Base-by-base conservation (phyloP, 2,888 invertebrate species). In the Axea sp. region DNA sequence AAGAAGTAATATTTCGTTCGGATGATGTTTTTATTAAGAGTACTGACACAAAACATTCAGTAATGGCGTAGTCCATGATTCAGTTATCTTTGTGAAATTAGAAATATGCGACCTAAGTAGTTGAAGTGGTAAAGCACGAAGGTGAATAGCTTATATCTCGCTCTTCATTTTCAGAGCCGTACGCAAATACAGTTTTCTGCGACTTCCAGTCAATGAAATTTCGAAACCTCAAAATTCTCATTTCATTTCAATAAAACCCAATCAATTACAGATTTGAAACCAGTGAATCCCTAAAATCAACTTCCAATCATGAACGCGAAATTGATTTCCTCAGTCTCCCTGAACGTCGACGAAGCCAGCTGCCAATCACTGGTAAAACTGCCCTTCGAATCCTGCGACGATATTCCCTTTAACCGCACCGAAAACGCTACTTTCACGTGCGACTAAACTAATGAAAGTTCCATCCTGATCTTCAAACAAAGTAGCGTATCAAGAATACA, bases 361-460 rank as follows among this genome's bases (percentile, higher is more conserved):
- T 62, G 62, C 31, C 62, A 62, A 62, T 62, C 41, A 51, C 41
- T 47, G 30, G 3, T 15, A 24, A 28, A 26, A 8, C 26, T 17
- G 8, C 19, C 37, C 60, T 47, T 59, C 33, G 24, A 17, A 14
- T 37, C 3, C 5, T 9, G 17, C 28, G 11, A 30, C 60, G 49
- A 62, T 43, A 33, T 33, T 22, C 37, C 19, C 35, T 19, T 24
- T 11, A 41, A 51, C 28, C 41, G 12, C 9, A 19, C 15, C 6
- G 22, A 31, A 64, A 62, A 41, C 12, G 35, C 14, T 41, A 51
- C 41, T 51, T 51, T 51, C 33, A 49, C 47, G 19, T 45, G 26
- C 33, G 45, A 59, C 2, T 28, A 1, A 41, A 31, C 35, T 64
- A 64, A 64, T 43, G 53, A 35, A 53, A 51, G 51, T 55, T 5